A percentile compares a stretch with the other conserved stretches of the same genome.
These are phyloP conservation scores for Actias luna DNA, from an alignment of 2,888 invertebrate species.

Conservation along the genomic window DNA sequence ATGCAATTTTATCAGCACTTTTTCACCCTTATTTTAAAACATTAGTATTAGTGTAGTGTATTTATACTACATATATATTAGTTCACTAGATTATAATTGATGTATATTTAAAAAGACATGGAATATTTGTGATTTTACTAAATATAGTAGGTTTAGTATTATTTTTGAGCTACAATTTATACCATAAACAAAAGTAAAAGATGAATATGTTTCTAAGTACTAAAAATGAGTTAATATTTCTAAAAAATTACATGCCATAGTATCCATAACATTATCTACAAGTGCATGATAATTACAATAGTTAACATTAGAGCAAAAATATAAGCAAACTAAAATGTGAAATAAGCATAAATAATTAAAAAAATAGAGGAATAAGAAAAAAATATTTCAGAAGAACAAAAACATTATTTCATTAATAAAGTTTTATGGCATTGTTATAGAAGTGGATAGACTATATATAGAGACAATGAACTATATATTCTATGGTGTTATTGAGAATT, in stretches of 20 bases:
- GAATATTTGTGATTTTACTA: no score
- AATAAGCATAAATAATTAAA: conserved; percentile 14
- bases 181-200: background rate
- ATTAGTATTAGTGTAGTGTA: no score
- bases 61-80: no score
- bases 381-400: background rate
- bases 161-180: background rate
- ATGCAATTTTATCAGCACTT: no score
- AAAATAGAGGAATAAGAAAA: background rate
- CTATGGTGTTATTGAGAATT: no score
- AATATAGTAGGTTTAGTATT: background rate
- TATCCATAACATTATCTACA: background rate
- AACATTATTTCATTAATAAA: background rate
- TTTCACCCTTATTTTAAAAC: no score
- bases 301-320: conserved; percentile 10
- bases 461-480: no score
- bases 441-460: no score
- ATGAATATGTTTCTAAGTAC: background rate
- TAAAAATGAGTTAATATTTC: background rate
- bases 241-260: background rate
- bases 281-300: background rate
- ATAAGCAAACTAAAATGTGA: conserved; percentile 36
- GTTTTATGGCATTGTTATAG: no score
- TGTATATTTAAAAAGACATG: no score
- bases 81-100: no score